Evolutionary conservation across 2,888 invertebrate species (phyloP).

Genomic region (Fragum fragum): DNA sequence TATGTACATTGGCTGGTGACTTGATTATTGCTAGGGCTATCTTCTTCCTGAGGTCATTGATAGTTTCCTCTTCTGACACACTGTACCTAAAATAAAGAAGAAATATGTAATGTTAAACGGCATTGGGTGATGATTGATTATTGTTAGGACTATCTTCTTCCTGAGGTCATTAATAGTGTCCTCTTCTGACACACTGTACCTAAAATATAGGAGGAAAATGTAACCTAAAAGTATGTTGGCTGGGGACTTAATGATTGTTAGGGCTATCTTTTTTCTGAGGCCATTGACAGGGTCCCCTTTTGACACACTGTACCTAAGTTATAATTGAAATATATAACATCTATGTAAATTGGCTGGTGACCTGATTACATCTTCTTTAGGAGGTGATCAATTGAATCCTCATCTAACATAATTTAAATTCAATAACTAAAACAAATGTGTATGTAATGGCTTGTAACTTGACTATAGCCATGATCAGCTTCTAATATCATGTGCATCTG

Average conservation of each 20-base stretch:
- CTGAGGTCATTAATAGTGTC: slow-evolving; percentile 72
- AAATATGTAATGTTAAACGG: background rate
- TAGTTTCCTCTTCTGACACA: slow-evolving; percentile 68
- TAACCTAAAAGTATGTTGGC: slow-evolving; percentile 71
- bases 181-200: slow-evolving; percentile 50
- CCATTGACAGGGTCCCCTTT: slow-evolving; percentile 67
- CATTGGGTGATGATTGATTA: slow-evolving; percentile 74
- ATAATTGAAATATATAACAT: slow-evolving; percentile 36
- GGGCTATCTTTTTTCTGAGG: slow-evolving; percentile 72
- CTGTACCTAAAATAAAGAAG: background rate
- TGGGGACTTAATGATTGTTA: slow-evolving; percentile 75
- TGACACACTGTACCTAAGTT: too few relatives aligned
- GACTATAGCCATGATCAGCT: too few relatives aligned
- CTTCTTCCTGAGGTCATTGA: slow-evolving; percentile 68
- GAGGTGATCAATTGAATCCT: slow-evolving; percentile 68
- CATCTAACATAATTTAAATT: slow-evolving; percentile 67
- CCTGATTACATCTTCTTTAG: slow-evolving; percentile 73
- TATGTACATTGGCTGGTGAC: slow-evolving; percentile 72
- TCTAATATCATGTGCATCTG: too few relatives aligned
- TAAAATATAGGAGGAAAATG: background rate
- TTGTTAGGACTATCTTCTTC: slow-evolving; percentile 70
- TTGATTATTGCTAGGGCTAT: slow-evolving; percentile 75
- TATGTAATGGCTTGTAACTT: background rate
- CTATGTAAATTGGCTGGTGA: slow-evolving; percentile 73
- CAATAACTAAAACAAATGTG: too few relatives aligned